phyloP scores from a whole-genome alignment of 1,140 invertebrate species.

The Drosophila bipectinata region DNA sequence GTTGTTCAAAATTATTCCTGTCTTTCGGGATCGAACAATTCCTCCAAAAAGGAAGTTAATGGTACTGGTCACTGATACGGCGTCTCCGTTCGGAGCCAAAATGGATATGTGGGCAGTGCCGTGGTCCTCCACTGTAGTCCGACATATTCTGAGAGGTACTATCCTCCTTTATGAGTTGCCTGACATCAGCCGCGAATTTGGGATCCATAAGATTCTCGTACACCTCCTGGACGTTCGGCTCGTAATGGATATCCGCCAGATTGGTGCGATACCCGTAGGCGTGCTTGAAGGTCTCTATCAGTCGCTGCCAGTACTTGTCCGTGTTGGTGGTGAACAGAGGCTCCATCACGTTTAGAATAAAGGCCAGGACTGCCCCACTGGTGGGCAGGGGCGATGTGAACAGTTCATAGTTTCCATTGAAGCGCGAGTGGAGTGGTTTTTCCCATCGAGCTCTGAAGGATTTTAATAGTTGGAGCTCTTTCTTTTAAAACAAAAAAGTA shows the following conservation, averaged over 20 bases:
- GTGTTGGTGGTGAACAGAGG: constrained; percentile 85
- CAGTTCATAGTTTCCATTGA: constrained; percentile 87
- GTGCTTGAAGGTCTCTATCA: constrained; percentile 97
- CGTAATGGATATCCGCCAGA: constrained; percentile 92
- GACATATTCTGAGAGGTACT: constrained; percentile 88
- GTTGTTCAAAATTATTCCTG: constrained; percentile 97
- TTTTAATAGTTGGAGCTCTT: neutral
- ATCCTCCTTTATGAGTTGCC: constrained; percentile 88
- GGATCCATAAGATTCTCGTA: constrained; percentile 62
- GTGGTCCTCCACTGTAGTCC: constrained; percentile 91
- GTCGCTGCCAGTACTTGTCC: constrained; percentile 88
- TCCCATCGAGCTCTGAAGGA: constrained; percentile 85
- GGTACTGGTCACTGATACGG: constrained; percentile 96
- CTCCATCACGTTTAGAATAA: constrained; percentile 93
- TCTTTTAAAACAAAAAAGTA: neutral
- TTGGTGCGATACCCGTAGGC: constrained; percentile 94
- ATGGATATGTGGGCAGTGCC: constrained; percentile 97
- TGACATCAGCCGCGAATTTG: constrained; percentile 87
- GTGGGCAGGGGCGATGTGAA: constrained; percentile 92
- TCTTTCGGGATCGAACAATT: constrained; percentile 89
- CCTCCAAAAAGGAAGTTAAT: constrained; percentile 94
- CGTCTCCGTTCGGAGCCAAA: constrained; percentile 94
- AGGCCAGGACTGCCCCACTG: constrained; percentile 91
- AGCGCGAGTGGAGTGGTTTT: constrained; percentile 85
- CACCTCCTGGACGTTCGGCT: constrained; percentile 56